Percentiles rank a stretch among this genome's conserved stretches.
phyloP scores from a whole-genome alignment of 2,888 invertebrate genomes.

The Taenaris catops region DNA sequence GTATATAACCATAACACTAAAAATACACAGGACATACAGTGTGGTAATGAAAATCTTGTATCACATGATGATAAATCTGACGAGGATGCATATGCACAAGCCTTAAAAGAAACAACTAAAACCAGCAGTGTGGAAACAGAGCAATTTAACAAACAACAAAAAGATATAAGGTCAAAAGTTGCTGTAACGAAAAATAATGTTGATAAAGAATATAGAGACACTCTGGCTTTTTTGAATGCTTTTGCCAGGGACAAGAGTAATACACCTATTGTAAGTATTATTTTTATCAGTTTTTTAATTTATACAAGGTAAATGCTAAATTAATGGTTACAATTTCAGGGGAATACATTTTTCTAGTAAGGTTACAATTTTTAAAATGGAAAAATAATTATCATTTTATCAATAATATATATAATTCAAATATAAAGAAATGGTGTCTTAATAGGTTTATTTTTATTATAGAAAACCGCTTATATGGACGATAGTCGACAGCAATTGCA shows the following conservation, averaged over 20 bases:
- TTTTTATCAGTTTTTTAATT: background rate
- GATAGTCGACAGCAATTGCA: slow-evolving; percentile 46
- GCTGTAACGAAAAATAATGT: slow-evolving; percentile 83
- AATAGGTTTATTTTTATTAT: slow-evolving; percentile 24
- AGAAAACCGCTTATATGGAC: slow-evolving; percentile 59
- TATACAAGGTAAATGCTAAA: no score
- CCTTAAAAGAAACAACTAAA: slow-evolving; percentile 42
- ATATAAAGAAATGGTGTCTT: no score
- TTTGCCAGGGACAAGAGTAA: slow-evolving; percentile 47
- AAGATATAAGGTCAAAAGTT: slow-evolving; percentile 49
- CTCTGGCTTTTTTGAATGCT: slow-evolving; percentile 59
- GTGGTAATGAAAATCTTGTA: slow-evolving; percentile 39
- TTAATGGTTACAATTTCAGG: no score
- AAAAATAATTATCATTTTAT: no score
- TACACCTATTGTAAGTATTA: slow-evolving; percentile 48
- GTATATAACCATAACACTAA: slow-evolving; percentile 61
- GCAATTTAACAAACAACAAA: slow-evolving; percentile 39
- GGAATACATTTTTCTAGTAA: no score
- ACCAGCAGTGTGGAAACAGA: slow-evolving; percentile 28
- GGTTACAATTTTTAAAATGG: no score
- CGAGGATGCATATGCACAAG: slow-evolving; percentile 62
- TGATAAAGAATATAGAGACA: slow-evolving; percentile 67
- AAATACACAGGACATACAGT: slow-evolving; percentile 42
- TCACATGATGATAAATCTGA: slow-evolving; percentile 40
- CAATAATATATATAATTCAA: no score